phyloP scores from a whole-genome alignment of 2,888 invertebrate species.

The Erebia ligea region DNA sequence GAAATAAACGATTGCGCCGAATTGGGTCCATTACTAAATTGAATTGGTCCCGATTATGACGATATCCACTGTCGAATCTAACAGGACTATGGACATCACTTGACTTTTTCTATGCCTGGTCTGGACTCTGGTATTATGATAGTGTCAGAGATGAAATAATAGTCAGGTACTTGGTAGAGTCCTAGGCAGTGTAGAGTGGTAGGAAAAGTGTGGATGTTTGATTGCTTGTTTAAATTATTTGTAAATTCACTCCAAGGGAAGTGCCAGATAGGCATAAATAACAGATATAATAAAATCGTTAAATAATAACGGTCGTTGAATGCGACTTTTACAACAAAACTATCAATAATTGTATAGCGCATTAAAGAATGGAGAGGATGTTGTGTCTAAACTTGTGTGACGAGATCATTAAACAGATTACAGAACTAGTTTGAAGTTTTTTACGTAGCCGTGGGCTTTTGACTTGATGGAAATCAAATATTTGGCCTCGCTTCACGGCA shows the following conservation, averaged over 20 bases:
- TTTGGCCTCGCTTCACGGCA: conserved; percentile 33
- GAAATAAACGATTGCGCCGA: conserved; percentile 62
- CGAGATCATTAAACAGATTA: conserved; percentile 46
- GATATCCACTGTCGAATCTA: neutral
- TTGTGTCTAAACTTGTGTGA: conserved; percentile 41
- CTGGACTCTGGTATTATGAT: neutral
- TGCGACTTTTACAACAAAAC: neutral
- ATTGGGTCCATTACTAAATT: conserved; percentile 64
- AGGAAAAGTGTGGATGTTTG: too few species aligned
- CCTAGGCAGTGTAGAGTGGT: too few species aligned
- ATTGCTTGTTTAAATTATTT: too few species aligned
- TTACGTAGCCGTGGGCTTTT: conserved; percentile 36
- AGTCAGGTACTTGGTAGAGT: too few species aligned
- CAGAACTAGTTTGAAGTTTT: conserved; percentile 57
- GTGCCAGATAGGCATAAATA: too few species aligned
- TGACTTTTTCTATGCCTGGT: neutral
- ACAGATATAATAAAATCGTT: too few species aligned
- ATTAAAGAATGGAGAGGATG: conserved; percentile 19
- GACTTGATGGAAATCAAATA: conserved; percentile 38
- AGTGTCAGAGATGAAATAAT: too few species aligned
- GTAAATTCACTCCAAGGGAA: too few species aligned
- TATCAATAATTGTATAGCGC: conserved; percentile 11
- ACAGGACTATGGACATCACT: neutral
- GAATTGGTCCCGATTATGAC: conserved; percentile 43
- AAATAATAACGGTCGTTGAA: neutral